Conservation (phyloP, 2,888 invertebrate genomes). For the Orthosia gracilis region DNA sequence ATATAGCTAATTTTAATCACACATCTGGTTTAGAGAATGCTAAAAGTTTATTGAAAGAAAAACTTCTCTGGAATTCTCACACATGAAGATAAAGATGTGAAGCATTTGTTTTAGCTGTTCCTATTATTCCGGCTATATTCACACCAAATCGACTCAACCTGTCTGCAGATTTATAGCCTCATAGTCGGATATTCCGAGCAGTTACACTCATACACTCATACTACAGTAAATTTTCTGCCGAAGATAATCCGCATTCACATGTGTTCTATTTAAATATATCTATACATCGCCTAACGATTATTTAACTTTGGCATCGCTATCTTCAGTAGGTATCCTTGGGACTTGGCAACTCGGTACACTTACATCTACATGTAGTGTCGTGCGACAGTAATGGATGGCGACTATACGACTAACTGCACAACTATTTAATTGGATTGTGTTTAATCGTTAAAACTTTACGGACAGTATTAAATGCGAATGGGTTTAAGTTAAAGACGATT, state of each 20-base stretch:
- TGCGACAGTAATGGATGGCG: slow-evolving; percentile 43
- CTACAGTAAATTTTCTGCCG: slow-evolving; percentile 13
- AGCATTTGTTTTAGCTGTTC: slow-evolving; percentile 29
- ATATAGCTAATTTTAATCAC: neutral
- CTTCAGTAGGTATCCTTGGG: slow-evolving; percentile 13
- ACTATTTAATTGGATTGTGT: slow-evolving; percentile 64
- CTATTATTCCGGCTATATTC: slow-evolving; percentile 10
- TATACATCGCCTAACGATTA: slow-evolving; percentile 22
- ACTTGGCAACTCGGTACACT: slow-evolving; percentile 17
- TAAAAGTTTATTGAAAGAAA: neutral
- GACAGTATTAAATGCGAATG: slow-evolving; percentile 37
- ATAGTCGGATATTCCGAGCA: slow-evolving; percentile 27
- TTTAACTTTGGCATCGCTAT: slow-evolving; percentile 29
- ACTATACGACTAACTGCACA: slow-evolving; percentile 47
- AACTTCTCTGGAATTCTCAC: neutral
- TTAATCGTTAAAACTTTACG: slow-evolving; percentile 57
- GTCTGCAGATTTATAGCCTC: slow-evolving; percentile 36
- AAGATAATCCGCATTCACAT: slow-evolving; percentile 29
- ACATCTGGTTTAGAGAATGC: neutral
- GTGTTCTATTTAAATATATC: slow-evolving; percentile 34
- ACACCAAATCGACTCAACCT: slow-evolving; percentile 28
- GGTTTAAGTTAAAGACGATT: slow-evolving; percentile 47
- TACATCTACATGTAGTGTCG: slow-evolving; percentile 2
- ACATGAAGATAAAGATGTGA: slow-evolving; percentile 12
- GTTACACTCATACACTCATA: slow-evolving; percentile 43